A percentile compares a stretch with the other conserved stretches of the same genome.
Conservation (phyloP, 2,113 vertebrate genomes). For the Neotragus moschatus region DNA sequence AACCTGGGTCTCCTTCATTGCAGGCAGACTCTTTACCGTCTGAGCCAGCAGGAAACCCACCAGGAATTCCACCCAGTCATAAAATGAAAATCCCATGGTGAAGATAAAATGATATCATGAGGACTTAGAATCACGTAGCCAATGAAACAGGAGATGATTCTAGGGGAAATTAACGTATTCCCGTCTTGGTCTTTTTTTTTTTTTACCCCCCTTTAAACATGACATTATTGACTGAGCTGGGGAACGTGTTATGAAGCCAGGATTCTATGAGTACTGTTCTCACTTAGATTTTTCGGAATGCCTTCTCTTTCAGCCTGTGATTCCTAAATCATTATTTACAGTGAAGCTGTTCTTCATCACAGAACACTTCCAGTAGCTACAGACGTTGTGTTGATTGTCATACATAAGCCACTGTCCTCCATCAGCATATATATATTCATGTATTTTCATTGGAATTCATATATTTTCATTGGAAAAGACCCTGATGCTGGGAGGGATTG, state of each 20-base stretch:
- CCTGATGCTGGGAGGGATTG: background rate
- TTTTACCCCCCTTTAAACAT: background rate
- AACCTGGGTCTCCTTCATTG: background rate
- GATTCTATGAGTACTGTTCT: background rate
- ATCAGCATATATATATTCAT: fast-evolving
- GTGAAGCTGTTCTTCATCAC: background rate
- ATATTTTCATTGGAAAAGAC: background rate
- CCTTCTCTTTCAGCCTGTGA: background rate
- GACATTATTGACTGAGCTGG: background rate
- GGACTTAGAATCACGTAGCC: no score
- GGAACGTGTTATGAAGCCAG: background rate
- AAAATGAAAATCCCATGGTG: fast-evolving
- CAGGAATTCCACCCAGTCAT: background rate
- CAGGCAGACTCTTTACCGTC: background rate
- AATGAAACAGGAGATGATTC: background rate
- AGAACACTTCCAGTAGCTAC: fast-evolving
- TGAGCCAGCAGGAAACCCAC: background rate
- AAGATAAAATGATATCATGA: background rate
- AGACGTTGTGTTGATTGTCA: fast-evolving
- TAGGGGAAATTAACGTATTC: fast-evolving
- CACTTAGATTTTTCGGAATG: background rate
- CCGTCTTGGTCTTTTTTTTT: background rate
- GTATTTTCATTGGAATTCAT: background rate
- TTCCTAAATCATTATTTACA: background rate
- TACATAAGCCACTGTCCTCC: fast-evolving